Percentiles rank a stretch among this genome's conserved stretches.
phyloP scores from a whole-genome alignment of 2,797 vertebrate species.

The Lates japonicus region DNA sequence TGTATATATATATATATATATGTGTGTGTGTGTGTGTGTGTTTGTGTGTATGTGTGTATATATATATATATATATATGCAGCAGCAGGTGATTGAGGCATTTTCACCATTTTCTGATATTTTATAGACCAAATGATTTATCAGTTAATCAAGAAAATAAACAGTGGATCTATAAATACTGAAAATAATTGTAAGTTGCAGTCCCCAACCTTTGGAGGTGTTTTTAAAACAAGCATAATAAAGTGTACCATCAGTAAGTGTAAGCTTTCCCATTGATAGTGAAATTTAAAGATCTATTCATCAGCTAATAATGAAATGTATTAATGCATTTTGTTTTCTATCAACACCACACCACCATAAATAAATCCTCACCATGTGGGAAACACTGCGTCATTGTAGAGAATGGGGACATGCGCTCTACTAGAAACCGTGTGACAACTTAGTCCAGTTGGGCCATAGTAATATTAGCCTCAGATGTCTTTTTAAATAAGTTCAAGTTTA shows the following conservation, averaged over 20 bases:
- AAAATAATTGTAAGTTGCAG: not conserved
- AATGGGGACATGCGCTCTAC: not conserved
- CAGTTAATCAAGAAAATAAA: not conserved
- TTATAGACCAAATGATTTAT: not conserved
- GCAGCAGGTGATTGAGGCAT: no score
- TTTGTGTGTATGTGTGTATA: no score
- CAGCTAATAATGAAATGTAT: not conserved
- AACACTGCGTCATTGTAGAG: not conserved
- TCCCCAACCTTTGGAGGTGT: not conserved
- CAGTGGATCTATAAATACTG: not conserved
- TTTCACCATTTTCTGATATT: not conserved
- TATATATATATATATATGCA: no score
- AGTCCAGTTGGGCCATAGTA: not conserved
- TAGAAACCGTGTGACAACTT: slow-evolving; percentile 5
- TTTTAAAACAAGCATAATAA: not conserved
- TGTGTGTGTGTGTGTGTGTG: no score
- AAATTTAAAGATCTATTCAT: not conserved
- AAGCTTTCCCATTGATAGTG: not conserved
- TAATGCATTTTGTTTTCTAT: not conserved
- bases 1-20: no score
- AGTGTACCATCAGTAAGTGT: not conserved
- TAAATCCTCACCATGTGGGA: slow-evolving; percentile 13
- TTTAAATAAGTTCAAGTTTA: not conserved
- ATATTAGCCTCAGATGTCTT: not conserved
- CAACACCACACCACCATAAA: not conserved